Conservation (phyloP, 2,797 vertebrate species). For the Trachurus trachurus region DNA sequence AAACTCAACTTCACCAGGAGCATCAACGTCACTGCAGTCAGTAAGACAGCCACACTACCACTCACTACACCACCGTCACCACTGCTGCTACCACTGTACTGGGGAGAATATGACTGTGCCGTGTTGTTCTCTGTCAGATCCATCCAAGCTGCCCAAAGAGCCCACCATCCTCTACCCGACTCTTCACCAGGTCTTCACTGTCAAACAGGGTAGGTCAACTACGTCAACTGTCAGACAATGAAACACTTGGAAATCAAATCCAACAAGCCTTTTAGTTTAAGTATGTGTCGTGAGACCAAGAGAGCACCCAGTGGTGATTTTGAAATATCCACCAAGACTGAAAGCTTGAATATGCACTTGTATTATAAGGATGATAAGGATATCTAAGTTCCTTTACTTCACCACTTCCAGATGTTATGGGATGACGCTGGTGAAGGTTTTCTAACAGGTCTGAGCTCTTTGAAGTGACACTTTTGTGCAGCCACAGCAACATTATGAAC, state of each 20-base stretch:
- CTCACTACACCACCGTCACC: rapidly evolving
- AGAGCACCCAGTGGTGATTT: not conserved
- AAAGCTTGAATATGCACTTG: no score
- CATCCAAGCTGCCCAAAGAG: rapidly evolving
- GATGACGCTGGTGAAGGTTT: no score
- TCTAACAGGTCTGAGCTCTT: no score
- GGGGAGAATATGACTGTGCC: not conserved
- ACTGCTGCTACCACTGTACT: not conserved
- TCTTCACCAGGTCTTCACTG: slow-evolving; percentile 24
- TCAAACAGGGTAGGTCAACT: slow-evolving; percentile 65
- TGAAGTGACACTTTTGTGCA: no score
- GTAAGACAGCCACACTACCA: slow-evolving; percentile 42
- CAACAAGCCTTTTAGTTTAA: no score
- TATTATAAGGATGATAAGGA: no score
- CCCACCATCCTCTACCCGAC: slow-evolving; percentile 70
- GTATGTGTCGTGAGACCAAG: not conserved
- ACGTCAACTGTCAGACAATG: not conserved
- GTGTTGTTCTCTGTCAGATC: slow-evolving; percentile 39
- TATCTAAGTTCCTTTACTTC: no score
- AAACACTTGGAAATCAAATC: not conserved
- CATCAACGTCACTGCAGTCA: slow-evolving; percentile 85
- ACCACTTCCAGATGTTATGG: no score
- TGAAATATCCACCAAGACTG: not conserved
- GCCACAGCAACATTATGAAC: no score
- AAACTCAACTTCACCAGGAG: slow-evolving; percentile 88